Percentiles rank a stretch among this genome's conserved stretches.
Conservation (phyloP, 2,113 vertebrate genomes). For the Megaceryle torquata region DNA sequence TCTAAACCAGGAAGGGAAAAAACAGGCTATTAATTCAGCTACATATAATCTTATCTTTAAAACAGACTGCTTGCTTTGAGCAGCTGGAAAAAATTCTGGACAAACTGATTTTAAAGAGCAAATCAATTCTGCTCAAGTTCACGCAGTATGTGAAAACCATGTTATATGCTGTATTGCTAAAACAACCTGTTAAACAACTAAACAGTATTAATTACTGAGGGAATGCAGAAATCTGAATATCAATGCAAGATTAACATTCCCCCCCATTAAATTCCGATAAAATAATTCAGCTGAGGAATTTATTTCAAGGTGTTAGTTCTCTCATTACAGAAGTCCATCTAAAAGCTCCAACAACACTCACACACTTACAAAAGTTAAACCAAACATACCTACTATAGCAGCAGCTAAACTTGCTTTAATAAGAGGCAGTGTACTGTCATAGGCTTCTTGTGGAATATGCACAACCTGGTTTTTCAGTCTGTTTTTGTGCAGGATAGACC, state of each 20-base stretch:
- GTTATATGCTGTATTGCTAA: not conserved
- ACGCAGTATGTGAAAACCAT: not conserved
- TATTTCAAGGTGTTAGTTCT: not conserved
- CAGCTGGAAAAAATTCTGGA: not conserved
- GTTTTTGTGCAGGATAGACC: slow-evolving; percentile 91
- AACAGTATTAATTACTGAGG: not conserved
- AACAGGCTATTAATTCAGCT: not conserved
- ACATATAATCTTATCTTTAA: not conserved
- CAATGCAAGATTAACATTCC: not conserved
- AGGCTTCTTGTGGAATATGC: slow-evolving; percentile 90
- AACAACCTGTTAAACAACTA: not conserved
- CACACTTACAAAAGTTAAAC: not conserved
- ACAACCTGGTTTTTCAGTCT: slow-evolving; percentile 83
- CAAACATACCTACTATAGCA: slow-evolving; percentile 84
- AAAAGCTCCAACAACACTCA: not conserved
- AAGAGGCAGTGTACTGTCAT: slow-evolving; percentile 90
- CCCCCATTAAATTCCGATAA: not conserved
- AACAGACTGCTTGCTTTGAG: not conserved
- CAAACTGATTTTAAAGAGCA: not conserved
- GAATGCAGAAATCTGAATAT: not conserved
- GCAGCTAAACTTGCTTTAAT: slow-evolving; percentile 90
- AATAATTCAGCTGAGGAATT: slow-evolving; percentile 17
- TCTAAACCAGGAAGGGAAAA: slow-evolving; percentile 73
- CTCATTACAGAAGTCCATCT: not conserved
- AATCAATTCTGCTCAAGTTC: not conserved